phyloP scores from a whole-genome alignment of 2,113 vertebrate species.

The Eptesicus fuscus region DNA sequence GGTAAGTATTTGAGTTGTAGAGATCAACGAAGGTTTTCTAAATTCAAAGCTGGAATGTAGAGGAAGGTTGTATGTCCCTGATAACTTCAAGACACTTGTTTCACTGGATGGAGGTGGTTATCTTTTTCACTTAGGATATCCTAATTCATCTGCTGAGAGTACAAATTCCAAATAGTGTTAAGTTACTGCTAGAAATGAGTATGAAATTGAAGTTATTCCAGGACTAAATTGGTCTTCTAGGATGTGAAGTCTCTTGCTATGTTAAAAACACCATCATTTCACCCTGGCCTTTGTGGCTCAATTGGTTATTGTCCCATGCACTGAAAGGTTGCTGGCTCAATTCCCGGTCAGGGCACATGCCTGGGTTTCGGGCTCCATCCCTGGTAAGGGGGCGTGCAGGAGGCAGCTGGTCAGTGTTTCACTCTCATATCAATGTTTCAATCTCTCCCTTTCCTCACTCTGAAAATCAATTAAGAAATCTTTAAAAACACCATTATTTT shows the following conservation, averaged over 20 bases:
- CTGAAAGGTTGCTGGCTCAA: too few relatives aligned
- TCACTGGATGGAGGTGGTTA: neutral
- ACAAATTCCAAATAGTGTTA: neutral
- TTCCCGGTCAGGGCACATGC: too few relatives aligned
- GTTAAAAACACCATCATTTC: neutral
- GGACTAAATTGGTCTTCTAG: neutral
- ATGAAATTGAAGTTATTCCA: conserved; percentile 17
- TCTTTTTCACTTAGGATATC: neutral
- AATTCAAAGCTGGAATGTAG: neutral
- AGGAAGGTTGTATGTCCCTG: neutral
- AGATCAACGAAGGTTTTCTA: conserved; percentile 5
- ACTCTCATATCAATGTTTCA: too few relatives aligned
- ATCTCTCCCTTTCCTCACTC: too few relatives aligned
- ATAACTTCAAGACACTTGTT: neutral
- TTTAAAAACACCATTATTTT: too few relatives aligned
- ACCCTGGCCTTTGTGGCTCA: too few relatives aligned
- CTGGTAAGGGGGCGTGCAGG: too few relatives aligned
- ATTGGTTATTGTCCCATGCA: too few relatives aligned
- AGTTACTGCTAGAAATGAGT: neutral
- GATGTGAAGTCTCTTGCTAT: neutral
- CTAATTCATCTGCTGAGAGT: neutral
- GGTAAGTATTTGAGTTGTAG: neutral
- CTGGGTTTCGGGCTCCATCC: too few relatives aligned
- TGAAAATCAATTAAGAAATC: too few relatives aligned
- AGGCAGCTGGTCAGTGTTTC: too few relatives aligned